These are phyloP conservation scores for Phyllopteryx taeniolatus DNA, from an alignment of 2,113 vertebrate species.

Conservation along the genomic window DNA sequence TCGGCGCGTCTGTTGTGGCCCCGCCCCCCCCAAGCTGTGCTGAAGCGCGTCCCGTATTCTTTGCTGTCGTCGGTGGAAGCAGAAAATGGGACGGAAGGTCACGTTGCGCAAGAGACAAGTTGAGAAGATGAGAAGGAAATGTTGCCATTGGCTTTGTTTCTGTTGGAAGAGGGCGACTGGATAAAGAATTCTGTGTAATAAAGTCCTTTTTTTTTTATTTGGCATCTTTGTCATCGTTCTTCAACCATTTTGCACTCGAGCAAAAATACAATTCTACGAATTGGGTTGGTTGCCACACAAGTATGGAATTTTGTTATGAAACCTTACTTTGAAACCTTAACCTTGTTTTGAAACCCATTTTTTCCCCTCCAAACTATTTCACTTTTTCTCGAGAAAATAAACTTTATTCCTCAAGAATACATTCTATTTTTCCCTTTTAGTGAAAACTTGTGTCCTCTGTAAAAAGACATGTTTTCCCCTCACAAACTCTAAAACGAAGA, in stretches of 20 bases:
- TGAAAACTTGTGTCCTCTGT: no score
- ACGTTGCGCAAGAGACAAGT: slow-evolving; percentile 73
- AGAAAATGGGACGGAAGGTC: slow-evolving; percentile 82
- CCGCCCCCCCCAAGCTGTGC: slow-evolving; percentile 16
- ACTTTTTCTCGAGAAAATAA: no score
- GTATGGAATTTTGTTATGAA: neutral
- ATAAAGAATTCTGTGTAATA: slow-evolving; percentile 99
- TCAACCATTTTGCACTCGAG: neutral
- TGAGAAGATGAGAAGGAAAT: slow-evolving; percentile 69
- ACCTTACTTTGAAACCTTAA: no score
- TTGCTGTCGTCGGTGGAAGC: slow-evolving; percentile 68
- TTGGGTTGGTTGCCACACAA: neutral
- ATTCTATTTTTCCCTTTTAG: no score
- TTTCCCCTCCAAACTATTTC: no score
- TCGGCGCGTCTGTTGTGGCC: slow-evolving; percentile 54
- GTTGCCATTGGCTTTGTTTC: slow-evolving; percentile 99
- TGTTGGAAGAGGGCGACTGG: slow-evolving; percentile 95
- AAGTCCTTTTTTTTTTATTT: slow-evolving; percentile 93
- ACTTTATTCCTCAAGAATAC: no score
- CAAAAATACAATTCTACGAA: neutral
- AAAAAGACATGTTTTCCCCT: no score
- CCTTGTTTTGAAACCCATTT: no score
- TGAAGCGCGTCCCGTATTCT: slow-evolving; percentile 75
- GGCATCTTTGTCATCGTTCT: neutral
- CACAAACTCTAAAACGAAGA: no score